Conservation (phyloP, 1,140 invertebrate genomes). For the Plodia interpunctella region DNA sequence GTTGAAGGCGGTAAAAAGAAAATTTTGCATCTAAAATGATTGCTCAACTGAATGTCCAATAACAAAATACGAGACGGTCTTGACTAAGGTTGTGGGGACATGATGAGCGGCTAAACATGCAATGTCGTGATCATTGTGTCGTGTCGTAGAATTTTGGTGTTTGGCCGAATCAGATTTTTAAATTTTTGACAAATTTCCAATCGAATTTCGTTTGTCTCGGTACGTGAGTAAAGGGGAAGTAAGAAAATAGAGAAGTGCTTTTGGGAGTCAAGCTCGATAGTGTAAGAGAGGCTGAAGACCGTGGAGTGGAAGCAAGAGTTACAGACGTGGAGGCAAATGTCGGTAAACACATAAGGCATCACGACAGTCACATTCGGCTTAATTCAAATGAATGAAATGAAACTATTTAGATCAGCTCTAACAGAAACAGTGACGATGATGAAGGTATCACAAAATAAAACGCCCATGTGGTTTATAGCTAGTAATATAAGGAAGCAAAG, state of each 20-base stretch:
- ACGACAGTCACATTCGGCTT: slow-evolving; percentile 65
- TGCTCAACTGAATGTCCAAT: slow-evolving; percentile 61
- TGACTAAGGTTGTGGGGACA: slow-evolving; percentile 68
- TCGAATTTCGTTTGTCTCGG: slow-evolving; percentile 23
- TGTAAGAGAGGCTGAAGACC: slow-evolving; percentile 52
- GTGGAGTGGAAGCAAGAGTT: slow-evolving; percentile 61
- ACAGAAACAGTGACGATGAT: slow-evolving; percentile 71
- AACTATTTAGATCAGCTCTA: slow-evolving; percentile 72
- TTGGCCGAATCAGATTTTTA: slow-evolving; percentile 45
- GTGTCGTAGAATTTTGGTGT: slow-evolving; percentile 50
- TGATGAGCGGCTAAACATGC: slow-evolving; percentile 72
- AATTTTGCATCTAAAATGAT: slow-evolving; percentile 58
- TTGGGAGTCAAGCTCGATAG: slow-evolving; percentile 55
- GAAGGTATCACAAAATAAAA: slow-evolving; percentile 77
- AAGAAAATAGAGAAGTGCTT: slow-evolving; percentile 56
- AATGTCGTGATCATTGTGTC: slow-evolving; percentile 66
- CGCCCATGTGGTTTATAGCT: slow-evolving; percentile 63
- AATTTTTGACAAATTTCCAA: slow-evolving; percentile 27
- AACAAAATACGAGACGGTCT: slow-evolving; percentile 64
- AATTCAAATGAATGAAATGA: slow-evolving; percentile 72
- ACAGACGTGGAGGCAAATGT: slow-evolving; percentile 51
- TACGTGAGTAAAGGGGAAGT: slow-evolving; percentile 31
- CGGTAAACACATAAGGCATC: slow-evolving; percentile 54
- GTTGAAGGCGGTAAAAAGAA: slow-evolving; percentile 47
- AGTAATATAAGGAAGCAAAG: slow-evolving; percentile 56